These are phyloP conservation scores for Stegastes partitus DNA, from an alignment of 2,113 vertebrate species.

Conservation along the genomic window DNA sequence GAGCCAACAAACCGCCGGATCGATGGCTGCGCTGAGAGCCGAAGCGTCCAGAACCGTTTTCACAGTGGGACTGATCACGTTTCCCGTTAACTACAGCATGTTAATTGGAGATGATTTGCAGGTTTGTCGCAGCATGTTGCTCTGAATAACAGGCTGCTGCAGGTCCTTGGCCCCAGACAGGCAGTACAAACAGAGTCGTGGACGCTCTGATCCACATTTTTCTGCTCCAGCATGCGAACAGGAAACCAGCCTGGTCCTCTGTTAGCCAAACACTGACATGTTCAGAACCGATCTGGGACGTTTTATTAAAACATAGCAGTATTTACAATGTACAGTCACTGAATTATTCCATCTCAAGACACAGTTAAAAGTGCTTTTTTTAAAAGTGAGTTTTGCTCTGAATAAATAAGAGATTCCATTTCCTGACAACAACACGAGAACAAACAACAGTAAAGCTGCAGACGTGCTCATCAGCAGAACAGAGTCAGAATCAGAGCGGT, in stretches of 20 bases:
- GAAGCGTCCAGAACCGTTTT: slow-evolving; percentile 26
- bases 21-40: slow-evolving; percentile 53
- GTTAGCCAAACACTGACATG: slow-evolving; percentile 27
- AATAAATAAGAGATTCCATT: slow-evolving; percentile 92
- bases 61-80: slow-evolving; percentile 50
- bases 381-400: slow-evolving; percentile 87
- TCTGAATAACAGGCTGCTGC: slow-evolving; percentile 43
- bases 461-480: slow-evolving; percentile 60
- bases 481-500: slow-evolving; percentile 58
- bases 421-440: slow-evolving; percentile 72
- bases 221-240: too few species aligned
- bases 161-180: slow-evolving; percentile 43
- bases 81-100: slow-evolving; percentile 48
- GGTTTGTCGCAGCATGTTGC: slow-evolving; percentile 50
- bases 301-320: slow-evolving; percentile 75
- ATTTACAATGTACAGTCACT: slow-evolving; percentile 95
- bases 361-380: slow-evolving; percentile 97
- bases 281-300: slow-evolving; percentile 61
- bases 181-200: slow-evolving; percentile 11
- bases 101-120: slow-evolving; percentile 60
- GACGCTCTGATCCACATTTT: not conserved
- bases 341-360: slow-evolving; percentile 91
- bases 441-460: slow-evolving; percentile 65
- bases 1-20: slow-evolving; percentile 55
- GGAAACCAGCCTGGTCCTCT: slow-evolving; percentile 19